Evolutionary conservation across 2,113 vertebrate species (phyloP).

Genomic region (Zootoca vivipara): DNA sequence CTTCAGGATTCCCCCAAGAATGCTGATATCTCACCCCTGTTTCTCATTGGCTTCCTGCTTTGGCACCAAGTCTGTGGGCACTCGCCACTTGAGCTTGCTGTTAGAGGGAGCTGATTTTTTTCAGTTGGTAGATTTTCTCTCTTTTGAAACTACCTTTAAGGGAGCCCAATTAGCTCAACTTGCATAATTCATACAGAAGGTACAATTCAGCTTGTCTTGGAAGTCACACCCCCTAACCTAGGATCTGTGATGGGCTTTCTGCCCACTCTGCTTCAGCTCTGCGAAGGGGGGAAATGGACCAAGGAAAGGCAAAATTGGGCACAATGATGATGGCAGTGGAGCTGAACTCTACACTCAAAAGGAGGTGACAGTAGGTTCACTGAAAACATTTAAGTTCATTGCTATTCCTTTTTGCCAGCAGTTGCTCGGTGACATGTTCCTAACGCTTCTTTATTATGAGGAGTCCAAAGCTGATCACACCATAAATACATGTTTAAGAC

Average conservation of each 20-base stretch:
- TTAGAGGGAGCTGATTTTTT: not conserved
- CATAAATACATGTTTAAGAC: constrained; percentile 60
- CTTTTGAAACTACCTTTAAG: not conserved
- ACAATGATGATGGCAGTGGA: not conserved
- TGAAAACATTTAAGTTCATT: not conserved
- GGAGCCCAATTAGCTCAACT: not conserved
- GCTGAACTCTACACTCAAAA: not conserved
- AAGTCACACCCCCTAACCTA: not conserved
- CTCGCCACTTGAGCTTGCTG: too few species aligned
- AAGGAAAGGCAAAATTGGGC: too few species aligned
- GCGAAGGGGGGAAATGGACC: not conserved
- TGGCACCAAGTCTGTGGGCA: too few species aligned
- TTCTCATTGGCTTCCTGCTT: too few species aligned
- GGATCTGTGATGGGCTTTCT: not conserved
- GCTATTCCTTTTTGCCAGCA: constrained; percentile 16
- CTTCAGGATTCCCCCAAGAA: too few species aligned
- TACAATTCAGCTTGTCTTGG: not conserved
- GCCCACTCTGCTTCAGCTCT: too few species aligned
- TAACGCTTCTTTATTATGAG: constrained; percentile 53
- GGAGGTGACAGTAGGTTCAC: not conserved
- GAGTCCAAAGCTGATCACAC: constrained; percentile 31
- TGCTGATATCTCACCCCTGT: too few species aligned
- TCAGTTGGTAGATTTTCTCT: not conserved
- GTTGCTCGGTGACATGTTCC: constrained; percentile 45
- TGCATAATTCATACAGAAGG: not conserved